A percentile compares a stretch with the other conserved stretches of the same genome.
These are phyloP conservation scores for Salvelinus fontinalis DNA, from an alignment of 2,113 vertebrate species.

Conservation along the genomic window DNA sequence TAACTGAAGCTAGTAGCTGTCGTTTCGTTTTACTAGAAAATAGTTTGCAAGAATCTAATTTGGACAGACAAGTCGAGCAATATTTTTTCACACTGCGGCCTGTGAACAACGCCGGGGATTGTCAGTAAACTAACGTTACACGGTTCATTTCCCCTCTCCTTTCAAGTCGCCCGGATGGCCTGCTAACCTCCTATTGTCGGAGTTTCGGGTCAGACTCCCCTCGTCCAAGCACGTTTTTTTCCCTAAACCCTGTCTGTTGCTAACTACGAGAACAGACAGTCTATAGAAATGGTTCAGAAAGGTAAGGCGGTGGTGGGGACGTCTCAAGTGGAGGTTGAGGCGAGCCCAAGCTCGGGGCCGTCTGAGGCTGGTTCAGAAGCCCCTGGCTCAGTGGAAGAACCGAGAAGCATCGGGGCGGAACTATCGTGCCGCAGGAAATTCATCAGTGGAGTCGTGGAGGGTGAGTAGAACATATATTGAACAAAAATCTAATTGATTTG, in stretches of 20 bases:
- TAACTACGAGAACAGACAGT: neutral
- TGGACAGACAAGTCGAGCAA: neutral
- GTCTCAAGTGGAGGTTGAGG: constrained; percentile 77
- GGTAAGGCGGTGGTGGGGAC: constrained; percentile 78
- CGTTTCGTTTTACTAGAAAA: constrained; percentile 3
- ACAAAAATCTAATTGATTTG: too few species aligned
- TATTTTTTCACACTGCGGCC: neutral
- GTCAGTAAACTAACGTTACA: constrained; percentile 16
- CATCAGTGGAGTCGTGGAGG: constrained; percentile 94
- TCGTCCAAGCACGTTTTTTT: neutral
- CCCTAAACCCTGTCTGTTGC: neutral
- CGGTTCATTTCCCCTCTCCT: constrained; percentile 35
- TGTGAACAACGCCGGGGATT: neutral
- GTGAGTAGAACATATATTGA: constrained; percentile 63
- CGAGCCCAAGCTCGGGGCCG: constrained; percentile 67
- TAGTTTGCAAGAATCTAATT: neutral
- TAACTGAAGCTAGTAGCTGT: neutral
- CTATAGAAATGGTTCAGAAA: constrained; percentile 85
- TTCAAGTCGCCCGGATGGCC: constrained; percentile 29
- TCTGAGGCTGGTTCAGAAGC: constrained; percentile 65
- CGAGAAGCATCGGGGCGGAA: constrained; percentile 54
- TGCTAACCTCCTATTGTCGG: constrained; percentile 22
- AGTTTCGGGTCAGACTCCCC: neutral
- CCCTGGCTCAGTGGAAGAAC: constrained; percentile 65
- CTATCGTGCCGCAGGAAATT: constrained; percentile 79